Conservation (phyloP, 2,888 invertebrate genomes). For the Imbricaverruca yamaguchii region DNA sequence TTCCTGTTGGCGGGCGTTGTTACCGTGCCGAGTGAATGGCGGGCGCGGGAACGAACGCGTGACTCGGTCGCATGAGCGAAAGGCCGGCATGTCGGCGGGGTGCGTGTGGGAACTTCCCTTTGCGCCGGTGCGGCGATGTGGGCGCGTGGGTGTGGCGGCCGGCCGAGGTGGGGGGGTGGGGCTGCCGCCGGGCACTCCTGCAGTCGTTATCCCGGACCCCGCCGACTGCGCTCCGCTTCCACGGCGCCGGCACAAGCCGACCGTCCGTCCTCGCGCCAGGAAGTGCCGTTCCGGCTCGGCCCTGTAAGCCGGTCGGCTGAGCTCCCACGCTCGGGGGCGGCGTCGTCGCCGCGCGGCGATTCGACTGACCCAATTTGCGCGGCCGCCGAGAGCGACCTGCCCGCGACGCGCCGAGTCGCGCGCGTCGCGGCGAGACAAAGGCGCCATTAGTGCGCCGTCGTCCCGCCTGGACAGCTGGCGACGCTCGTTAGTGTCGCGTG, state of each 20-base stretch:
- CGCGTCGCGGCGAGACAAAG: slow-evolving; percentile 7
- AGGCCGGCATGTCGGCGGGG: neutral
- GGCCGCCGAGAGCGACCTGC: neutral
- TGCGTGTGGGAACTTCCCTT: neutral
- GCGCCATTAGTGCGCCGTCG: neutral
- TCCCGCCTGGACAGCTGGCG: neutral
- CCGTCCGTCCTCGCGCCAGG: neutral
- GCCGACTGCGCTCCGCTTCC: neutral
- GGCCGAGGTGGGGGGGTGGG: neutral
- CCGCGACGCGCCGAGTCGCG: neutral
- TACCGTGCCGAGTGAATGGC: no score
- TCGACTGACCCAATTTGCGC: neutral
- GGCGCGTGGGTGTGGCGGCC: neutral
- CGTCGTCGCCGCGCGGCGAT: neutral
- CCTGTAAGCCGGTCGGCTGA: neutral
- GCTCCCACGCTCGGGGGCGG: neutral
- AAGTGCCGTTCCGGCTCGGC: neutral
- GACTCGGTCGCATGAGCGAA: neutral
- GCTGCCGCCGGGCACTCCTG: neutral
- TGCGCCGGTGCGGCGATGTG: neutral
- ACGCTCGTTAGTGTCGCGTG: neutral
- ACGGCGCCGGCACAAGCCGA: neutral
- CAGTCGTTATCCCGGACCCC: neutral
- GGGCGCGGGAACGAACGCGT: neutral
- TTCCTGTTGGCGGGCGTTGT: no score